A percentile compares a stretch with the other conserved stretches of the same genome.
These are phyloP conservation scores for Phaethon lepturus DNA, from an alignment of 2,113 vertebrate species.

Conservation along the genomic window DNA sequence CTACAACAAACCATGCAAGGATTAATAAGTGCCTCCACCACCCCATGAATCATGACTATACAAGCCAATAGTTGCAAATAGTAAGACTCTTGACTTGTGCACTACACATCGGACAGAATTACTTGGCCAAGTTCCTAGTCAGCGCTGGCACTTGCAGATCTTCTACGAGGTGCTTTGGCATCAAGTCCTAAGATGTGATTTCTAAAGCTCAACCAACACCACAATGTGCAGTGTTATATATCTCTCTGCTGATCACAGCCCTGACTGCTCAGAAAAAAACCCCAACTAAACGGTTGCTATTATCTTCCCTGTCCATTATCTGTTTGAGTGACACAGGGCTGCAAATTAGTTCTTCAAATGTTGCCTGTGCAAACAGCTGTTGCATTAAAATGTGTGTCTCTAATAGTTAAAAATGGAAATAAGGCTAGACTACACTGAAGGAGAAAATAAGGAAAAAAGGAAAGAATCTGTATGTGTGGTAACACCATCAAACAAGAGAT, in stretches of 20 bases:
- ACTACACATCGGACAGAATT: neutral
- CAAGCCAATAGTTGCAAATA: neutral
- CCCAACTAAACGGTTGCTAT: neutral
- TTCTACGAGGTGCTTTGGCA: neutral
- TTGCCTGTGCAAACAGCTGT: neutral
- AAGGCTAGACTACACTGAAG: neutral
- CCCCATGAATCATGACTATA: too few relatives aligned
- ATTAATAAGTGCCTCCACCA: neutral
- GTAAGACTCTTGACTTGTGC: neutral
- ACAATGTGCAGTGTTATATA: too few relatives aligned
- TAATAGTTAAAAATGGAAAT: neutral
- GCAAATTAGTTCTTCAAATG: neutral
- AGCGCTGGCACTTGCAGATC: neutral
- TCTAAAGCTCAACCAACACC: neutral
- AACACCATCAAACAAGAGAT: neutral
- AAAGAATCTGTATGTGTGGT: neutral
- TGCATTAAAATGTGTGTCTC: neutral
- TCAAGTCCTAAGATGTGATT: neutral
- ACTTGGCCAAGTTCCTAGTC: neutral
- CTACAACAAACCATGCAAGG: neutral
- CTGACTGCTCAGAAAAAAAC: neutral
- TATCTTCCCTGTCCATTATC: neutral
- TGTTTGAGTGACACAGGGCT: neutral
- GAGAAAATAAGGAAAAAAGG: neutral
- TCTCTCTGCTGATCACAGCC: neutral